A percentile compares a stretch with the other conserved stretches of the same genome.
Evolutionary conservation across 2,113 vertebrate genomes (phyloP).

Genomic region (Lophotis ruficrista): DNA sequence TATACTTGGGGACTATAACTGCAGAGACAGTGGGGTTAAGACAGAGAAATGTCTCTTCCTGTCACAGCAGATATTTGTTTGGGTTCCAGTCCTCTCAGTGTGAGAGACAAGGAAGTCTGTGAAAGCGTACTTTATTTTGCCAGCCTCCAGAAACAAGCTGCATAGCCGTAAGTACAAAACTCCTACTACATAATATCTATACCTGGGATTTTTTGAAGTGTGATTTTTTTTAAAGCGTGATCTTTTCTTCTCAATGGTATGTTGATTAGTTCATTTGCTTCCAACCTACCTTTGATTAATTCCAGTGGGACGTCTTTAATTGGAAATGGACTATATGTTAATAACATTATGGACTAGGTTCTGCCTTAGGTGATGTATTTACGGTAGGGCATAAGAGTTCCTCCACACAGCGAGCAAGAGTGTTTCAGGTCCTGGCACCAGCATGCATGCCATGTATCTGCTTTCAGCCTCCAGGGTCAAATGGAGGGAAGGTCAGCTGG

Average conservation of each 20-base stretch:
- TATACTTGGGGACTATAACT: background rate
- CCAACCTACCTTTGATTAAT: background rate
- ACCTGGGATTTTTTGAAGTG: background rate
- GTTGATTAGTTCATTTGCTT: background rate
- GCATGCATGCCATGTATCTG: background rate
- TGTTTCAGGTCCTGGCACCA: background rate
- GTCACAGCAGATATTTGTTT: background rate
- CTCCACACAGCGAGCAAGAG: background rate
- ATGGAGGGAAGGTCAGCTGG: background rate
- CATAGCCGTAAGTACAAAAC: background rate
- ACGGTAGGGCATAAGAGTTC: background rate
- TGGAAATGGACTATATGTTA: background rate
- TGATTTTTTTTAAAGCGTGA: background rate
- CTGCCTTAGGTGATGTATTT: background rate
- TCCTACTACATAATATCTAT: background rate
- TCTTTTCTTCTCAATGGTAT: background rate
- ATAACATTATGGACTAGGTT: background rate
- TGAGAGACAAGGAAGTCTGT: background rate
- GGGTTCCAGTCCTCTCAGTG: background rate
- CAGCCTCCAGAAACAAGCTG: background rate
- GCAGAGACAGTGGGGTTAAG: background rate
- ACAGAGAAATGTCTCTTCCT: background rate
- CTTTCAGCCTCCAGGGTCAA: background rate
- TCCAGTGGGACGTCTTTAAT: background rate
- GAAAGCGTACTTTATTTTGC: background rate